Conservation (phyloP, 2,797 vertebrate genomes). For the Hydrolagus colliei region DNA sequence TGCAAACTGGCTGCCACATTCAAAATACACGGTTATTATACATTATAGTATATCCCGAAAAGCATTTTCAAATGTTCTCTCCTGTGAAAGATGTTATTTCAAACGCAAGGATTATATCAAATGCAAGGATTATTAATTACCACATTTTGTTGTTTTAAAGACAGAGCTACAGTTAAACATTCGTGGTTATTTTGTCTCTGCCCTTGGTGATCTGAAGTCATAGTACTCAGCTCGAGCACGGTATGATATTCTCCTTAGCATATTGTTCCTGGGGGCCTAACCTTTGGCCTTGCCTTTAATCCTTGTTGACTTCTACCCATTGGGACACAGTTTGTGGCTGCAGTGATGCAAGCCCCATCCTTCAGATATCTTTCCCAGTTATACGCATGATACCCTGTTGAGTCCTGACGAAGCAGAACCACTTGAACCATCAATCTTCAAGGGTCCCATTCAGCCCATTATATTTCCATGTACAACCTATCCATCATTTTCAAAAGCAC, state of each 20-base stretch:
- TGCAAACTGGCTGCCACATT: too few relatives aligned
- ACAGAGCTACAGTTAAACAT: not conserved
- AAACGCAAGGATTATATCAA: too few relatives aligned
- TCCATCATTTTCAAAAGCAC: conserved; percentile 13
- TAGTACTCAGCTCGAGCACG: not conserved
- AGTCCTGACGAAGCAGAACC: not conserved
- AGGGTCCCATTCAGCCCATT: not conserved
- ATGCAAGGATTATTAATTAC: too few relatives aligned
- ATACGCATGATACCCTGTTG: not conserved
- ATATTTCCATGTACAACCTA: not conserved
- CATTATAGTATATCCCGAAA: too few relatives aligned
- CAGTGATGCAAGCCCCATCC: not conserved
- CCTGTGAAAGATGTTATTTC: too few relatives aligned
- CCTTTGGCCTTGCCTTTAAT: not conserved
- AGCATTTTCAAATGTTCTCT: too few relatives aligned
- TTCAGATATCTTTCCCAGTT: not conserved
- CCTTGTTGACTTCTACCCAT: not conserved
- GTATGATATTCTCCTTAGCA: not conserved
- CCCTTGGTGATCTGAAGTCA: not conserved
- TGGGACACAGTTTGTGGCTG: conserved; percentile 4
- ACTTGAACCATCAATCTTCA: conserved; percentile 1
- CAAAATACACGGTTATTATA: too few relatives aligned
- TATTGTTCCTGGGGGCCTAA: not conserved
- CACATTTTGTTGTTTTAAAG: not conserved
- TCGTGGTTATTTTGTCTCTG: not conserved